Evolutionary conservation across 2,888 invertebrate species (phyloP).

Genomic region (Hypsopygia costalis): DNA sequence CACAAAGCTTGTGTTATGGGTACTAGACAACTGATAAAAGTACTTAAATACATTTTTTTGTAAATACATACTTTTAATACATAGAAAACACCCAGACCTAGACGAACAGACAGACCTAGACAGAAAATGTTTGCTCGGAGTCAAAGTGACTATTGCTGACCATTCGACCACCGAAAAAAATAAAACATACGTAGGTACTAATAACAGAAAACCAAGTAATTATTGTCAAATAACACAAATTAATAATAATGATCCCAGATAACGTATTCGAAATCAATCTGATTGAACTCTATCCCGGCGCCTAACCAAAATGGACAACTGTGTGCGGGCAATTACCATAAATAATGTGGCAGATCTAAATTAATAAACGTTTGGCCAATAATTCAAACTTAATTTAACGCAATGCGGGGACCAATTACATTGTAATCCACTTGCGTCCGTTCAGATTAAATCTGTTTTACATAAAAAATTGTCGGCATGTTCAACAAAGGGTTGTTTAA

Average conservation of each 20-base stretch:
- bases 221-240: neutral
- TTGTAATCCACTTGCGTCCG: constrained; percentile 42
- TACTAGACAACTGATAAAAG: no score
- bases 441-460: constrained; percentile 23
- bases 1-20: no score
- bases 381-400: constrained; percentile 58
- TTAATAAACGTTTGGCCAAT: constrained; percentile 61
- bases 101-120: no score
- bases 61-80: no score
- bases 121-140: no score
- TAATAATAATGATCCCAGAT: constrained; percentile 1
- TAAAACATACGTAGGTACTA: no score
- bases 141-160: no score
- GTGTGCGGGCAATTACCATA: constrained; percentile 45
- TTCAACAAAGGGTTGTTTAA: neutral
- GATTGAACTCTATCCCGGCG: constrained; percentile 34
- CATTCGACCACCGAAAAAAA: no score
- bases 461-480: constrained; percentile 10
- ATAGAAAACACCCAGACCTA: no score
- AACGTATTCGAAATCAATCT: constrained; percentile 27
- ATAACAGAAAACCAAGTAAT: neutral
- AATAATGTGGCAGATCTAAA: constrained; percentile 58
- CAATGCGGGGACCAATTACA: constrained; percentile 45
- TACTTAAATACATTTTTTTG: no score
- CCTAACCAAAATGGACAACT: constrained; percentile 37